These are phyloP conservation scores for Drosophila setifemur DNA, from an alignment of 1,140 invertebrate species.

Conservation along the genomic window DNA sequence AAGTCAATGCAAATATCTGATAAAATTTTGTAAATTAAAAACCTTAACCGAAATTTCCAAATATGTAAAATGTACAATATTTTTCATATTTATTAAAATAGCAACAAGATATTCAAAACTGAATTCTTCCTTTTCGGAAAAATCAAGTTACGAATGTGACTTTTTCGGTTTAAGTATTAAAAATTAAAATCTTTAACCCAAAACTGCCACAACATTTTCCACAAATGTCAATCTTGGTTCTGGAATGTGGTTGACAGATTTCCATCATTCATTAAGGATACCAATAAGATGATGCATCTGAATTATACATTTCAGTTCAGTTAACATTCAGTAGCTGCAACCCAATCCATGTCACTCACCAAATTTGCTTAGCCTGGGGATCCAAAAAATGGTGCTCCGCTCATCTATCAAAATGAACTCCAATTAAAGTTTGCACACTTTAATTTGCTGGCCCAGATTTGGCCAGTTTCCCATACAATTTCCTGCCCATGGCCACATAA, in stretches of 20 bases:
- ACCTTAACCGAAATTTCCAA: too few species aligned
- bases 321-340: background rate
- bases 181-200: too few species aligned
- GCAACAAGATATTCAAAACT: too few species aligned
- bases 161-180: too few species aligned
- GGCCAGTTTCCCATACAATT: slow-evolving; percentile 55
- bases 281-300: background rate
- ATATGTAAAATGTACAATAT: too few species aligned
- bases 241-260: background rate
- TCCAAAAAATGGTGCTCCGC: background rate
- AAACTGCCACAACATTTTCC: too few species aligned
- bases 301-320: background rate
- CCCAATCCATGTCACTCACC: slow-evolving; percentile 3
- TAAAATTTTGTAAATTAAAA: too few species aligned
- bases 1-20: too few species aligned
- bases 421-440: slow-evolving; percentile 69
- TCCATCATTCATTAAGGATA: background rate
- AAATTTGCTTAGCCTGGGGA: background rate
- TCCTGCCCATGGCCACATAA: slow-evolving; percentile 67
- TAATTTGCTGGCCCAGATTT: slow-evolving; percentile 59
- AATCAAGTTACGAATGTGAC: too few species aligned
- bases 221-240: too few species aligned
- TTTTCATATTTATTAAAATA: too few species aligned
- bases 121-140: too few species aligned
- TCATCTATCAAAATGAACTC: slow-evolving; percentile 43